A percentile compares a stretch with the other conserved stretches of the same genome.
phyloP scores from a whole-genome alignment of 1,140 invertebrate species.

The Polypedilum pembai region DNA sequence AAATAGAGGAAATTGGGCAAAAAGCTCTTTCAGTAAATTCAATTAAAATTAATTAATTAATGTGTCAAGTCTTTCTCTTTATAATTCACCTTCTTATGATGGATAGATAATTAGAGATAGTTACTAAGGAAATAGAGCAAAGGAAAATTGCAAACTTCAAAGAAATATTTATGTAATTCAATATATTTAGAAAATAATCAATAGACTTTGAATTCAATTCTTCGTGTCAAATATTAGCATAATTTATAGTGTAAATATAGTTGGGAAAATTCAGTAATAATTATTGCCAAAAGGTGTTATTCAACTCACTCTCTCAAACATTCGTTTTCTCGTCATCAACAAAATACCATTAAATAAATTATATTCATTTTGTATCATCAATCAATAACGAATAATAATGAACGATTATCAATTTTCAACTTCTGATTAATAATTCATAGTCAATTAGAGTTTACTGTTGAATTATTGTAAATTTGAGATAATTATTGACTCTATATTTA shows the following conservation, averaged over 20 bases:
- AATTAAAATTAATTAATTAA: no score
- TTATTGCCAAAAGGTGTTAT: slow-evolving; percentile 14
- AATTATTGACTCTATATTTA: background rate
- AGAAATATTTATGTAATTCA: no score
- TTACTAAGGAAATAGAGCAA: no score
- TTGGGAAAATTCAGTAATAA: background rate
- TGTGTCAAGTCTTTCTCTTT: no score
- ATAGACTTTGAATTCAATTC: background rate
- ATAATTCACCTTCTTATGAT: no score
- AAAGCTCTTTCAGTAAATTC: no score
- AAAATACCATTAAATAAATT: background rate
- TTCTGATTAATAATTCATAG: slow-evolving; percentile 1
- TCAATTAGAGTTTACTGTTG: background rate
- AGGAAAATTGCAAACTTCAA: no score
- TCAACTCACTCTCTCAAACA: background rate
- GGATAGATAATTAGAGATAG: no score
- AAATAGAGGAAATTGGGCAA: no score
- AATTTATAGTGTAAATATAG: background rate
- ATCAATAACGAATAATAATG: slow-evolving; percentile 8
- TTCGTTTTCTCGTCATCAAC: background rate
- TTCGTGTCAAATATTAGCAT: background rate
- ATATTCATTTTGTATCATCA: background rate
- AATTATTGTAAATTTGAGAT: background rate
- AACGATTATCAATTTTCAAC: slow-evolving; percentile 18
- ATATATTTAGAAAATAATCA: no score